Evolutionary conservation across 2,888 invertebrate species (phyloP).

Genomic region (Eupithecia vulgata): DNA sequence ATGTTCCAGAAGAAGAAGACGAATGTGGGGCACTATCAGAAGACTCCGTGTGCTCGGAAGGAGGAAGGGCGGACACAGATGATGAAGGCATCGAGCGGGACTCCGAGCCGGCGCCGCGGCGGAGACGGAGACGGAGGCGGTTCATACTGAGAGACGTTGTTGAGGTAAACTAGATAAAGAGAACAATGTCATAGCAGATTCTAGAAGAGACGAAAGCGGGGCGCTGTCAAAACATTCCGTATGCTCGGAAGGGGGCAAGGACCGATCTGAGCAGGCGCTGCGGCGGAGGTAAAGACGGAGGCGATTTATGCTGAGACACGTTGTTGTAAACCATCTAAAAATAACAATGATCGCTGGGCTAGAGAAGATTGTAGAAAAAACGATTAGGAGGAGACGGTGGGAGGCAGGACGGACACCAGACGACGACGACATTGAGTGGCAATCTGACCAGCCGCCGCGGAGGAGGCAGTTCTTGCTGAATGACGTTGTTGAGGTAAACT

Average conservation of each 20-base stretch:
- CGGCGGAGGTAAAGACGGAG: no score
- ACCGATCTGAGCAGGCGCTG: no score
- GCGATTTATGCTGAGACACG: no score
- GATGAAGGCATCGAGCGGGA: conserved; percentile 96
- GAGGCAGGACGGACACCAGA: no score
- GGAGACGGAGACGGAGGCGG: conserved; percentile 71
- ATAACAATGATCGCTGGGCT: no score
- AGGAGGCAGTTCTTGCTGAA: no score
- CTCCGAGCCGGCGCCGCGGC: conserved; percentile 82
- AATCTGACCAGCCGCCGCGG: no score
- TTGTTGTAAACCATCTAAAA: no score
- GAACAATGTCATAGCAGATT: background rate
- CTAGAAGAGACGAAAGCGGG: background rate
- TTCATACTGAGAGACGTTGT: conserved; percentile 84
- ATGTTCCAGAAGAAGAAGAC: conserved; percentile 72
- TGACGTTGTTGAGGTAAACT: no score
- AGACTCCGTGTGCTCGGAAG: conserved; percentile 75
- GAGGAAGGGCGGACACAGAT: conserved; percentile 82
- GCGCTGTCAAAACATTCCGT: background rate
- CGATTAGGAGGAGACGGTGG: no score
- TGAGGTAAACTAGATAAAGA: conserved; percentile 70
- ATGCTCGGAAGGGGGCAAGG: background rate
- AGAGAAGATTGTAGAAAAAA: no score
- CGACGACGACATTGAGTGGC: no score
- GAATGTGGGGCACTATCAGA: conserved; percentile 72